A percentile compares a stretch with the other conserved stretches of the same genome.
Conservation (phyloP, 2,113 vertebrate species). For the Danionella cerebrum region DNA sequence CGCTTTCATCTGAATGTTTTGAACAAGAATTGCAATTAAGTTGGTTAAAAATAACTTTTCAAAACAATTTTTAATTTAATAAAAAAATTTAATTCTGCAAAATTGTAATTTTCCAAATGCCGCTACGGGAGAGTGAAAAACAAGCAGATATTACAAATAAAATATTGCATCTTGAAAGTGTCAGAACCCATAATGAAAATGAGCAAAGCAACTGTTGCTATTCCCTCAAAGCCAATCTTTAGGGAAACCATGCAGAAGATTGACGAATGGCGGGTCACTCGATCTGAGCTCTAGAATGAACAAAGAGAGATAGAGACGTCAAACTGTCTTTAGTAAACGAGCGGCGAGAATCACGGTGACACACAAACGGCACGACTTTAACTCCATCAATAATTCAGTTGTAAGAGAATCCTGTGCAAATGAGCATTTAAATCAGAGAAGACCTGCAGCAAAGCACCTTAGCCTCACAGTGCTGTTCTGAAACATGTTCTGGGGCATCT, state of each 20-base stretch:
- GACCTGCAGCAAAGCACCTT: not conserved
- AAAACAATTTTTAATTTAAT: no score
- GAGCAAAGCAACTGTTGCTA: no score
- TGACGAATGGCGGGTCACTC: not conserved
- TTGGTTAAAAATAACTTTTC: no score
- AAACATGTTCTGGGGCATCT: no score
- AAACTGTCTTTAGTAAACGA: not conserved
- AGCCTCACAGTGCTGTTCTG: no score
- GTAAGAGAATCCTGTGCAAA: not conserved
- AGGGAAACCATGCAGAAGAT: not conserved
- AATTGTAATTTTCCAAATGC: no score
- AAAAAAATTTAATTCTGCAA: no score
- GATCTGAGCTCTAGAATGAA: conserved; percentile 1
- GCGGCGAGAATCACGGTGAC: not conserved
- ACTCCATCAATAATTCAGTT: not conserved
- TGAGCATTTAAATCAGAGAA: not conserved
- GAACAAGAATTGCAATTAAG: no score
- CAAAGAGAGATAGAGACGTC: not conserved
- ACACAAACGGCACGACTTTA: not conserved
- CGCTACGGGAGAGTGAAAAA: no score
- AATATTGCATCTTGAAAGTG: not conserved
- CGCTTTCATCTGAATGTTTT: no score
- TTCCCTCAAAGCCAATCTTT: no score
- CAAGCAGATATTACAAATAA: no score
- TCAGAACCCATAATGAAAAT: not conserved